Evolutionary conservation across 1,140 invertebrate genomes (phyloP).

Genomic region (Chrysopa pallens): DNA sequence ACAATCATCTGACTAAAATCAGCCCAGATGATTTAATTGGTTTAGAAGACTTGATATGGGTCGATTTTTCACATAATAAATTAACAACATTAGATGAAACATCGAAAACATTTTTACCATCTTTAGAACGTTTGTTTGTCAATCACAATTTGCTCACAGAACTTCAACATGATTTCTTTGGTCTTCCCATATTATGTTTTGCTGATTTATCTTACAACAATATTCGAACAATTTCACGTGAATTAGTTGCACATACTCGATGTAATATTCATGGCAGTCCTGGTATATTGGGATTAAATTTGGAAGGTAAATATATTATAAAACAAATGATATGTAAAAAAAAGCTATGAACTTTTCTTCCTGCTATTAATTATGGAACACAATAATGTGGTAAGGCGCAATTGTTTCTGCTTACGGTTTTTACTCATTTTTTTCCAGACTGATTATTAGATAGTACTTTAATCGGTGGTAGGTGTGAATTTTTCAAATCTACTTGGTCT

Average conservation of each 20-base stretch:
- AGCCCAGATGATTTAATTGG: conserved; percentile 54
- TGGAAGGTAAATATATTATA: conserved; percentile 39
- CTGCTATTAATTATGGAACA: no score
- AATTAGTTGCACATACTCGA: conserved; percentile 55
- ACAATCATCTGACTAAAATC: conserved; percentile 51
- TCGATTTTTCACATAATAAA: conserved; percentile 60
- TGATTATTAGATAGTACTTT: no score
- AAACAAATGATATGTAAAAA: no score
- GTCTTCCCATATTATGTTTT: conserved; percentile 53
- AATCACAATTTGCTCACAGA: conserved; percentile 51
- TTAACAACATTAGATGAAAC: conserved; percentile 57
- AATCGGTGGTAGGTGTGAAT: no score
- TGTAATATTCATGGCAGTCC: conserved; percentile 54
- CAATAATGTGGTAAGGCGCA: conserved; percentile 10
- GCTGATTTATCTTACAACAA: conserved; percentile 59
- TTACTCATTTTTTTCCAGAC: background rate
- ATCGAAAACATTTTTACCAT: conserved; percentile 61
- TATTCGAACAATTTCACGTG: conserved; percentile 46
- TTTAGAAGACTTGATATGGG: conserved; percentile 42
- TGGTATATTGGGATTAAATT: conserved; percentile 53
- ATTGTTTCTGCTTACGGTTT: background rate
- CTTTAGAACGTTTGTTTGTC: conserved; percentile 51
- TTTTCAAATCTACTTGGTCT: no score
- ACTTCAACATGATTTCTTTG: conserved; percentile 59
- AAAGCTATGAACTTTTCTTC: no score